Conservation (phyloP, 2,113 vertebrate species). For the Megaceryle torquata region DNA sequence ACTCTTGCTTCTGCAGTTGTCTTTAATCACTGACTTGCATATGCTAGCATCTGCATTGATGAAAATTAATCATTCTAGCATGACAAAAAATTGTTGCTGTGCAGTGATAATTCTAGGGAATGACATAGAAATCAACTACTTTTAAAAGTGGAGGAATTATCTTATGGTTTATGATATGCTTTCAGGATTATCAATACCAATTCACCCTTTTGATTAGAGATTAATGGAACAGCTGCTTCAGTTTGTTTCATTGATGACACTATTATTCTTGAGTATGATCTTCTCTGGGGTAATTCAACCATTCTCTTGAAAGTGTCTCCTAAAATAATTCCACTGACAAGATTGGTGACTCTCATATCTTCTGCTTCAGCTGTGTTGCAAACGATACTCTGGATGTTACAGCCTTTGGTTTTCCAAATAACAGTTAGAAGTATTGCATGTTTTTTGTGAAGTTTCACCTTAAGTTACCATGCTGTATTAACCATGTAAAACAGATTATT, state of each 20-base stretch:
- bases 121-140: not conserved
- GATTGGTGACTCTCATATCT: not conserved
- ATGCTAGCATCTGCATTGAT: not conserved
- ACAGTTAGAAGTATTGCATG: not conserved
- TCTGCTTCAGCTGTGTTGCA: constrained; percentile 1
- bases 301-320: not conserved
- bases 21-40: not conserved
- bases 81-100: not conserved
- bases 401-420: not conserved
- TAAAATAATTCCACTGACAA: constrained; percentile 23
- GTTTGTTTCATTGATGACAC: not conserved
- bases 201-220: not conserved
- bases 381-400: not conserved
- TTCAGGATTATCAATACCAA: not conserved
- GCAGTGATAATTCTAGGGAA: not conserved
- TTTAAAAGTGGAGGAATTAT: not conserved
- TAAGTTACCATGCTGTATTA: not conserved
- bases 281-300: not conserved
- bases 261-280: not conserved
- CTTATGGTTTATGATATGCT: not conserved
- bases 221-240: not conserved
- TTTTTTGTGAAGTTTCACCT: not conserved
- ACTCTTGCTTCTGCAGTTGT: not conserved
- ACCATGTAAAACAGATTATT: not conserved
- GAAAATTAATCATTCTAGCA: constrained; percentile 18